These are phyloP conservation scores for Vulpes ferrilata DNA, from an alignment of 2,113 vertebrate genomes.

Conservation along the genomic window DNA sequence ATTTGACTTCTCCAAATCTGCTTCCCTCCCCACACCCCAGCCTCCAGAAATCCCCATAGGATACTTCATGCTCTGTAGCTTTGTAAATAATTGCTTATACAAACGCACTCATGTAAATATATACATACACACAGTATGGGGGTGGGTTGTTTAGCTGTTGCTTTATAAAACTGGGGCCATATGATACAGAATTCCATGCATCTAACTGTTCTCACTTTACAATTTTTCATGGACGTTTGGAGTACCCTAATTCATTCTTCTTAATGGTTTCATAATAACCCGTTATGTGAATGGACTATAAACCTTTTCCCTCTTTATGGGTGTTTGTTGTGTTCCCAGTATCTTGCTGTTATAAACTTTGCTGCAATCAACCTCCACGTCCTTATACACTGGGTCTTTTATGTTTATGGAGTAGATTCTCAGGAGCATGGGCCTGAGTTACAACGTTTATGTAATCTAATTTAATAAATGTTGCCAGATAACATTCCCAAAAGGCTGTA, in stretches of 20 bases:
- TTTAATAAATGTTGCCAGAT: background rate
- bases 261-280: background rate
- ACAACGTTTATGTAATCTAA: background rate
- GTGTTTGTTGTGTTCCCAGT: background rate
- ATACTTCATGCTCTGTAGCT: background rate
- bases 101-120: fast-evolving
- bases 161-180: background rate
- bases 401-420: background rate
- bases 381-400: background rate
- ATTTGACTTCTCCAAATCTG: background rate
- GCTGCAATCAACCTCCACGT: fast-evolving
- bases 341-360: background rate
- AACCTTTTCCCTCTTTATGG: background rate
- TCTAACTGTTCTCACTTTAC: background rate
- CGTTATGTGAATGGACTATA: background rate
- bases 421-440: background rate
- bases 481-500: background rate
- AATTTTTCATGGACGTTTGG: background rate
- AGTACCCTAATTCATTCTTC: background rate
- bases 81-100: background rate
- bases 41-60: background rate
- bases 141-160: background rate
- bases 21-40: background rate
- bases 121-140: too few relatives aligned
- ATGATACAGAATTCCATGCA: background rate